phyloP scores from a whole-genome alignment of 1,140 invertebrate species.

The Cyrtorhinus lividipennis region DNA sequence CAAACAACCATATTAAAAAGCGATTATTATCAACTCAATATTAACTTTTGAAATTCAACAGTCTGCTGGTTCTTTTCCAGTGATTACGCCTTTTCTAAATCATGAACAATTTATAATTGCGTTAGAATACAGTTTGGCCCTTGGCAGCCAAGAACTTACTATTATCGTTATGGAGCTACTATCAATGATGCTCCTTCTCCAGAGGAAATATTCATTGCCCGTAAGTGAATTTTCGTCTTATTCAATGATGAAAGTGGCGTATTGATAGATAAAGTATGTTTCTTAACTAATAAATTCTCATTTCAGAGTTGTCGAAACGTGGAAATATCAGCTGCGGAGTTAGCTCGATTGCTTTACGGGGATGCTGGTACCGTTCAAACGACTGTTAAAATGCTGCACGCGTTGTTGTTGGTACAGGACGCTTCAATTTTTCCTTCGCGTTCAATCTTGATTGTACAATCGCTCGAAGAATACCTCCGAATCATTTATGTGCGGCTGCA shows the following conservation, averaged over 20 bases:
- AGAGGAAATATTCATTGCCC: neutral
- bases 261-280: too few species aligned
- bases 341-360: neutral
- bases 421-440: neutral
- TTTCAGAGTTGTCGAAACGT: neutral
- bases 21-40: too few species aligned
- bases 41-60: too few species aligned
- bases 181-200: neutral
- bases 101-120: neutral
- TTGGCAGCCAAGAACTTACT: neutral
- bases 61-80: too few species aligned
- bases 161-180: neutral
- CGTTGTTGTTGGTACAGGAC: neutral
- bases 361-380: neutral
- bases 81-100: neutral
- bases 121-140: neutral
- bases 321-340: neutral
- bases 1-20: too few species aligned
- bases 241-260: too few species aligned
- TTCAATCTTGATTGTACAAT: neutral
- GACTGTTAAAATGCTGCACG: neutral
- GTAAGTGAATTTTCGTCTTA: too few species aligned
- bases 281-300: too few species aligned
- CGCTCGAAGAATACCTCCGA: neutral
- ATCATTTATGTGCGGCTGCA: neutral